These are phyloP conservation scores for Laodelphax striatellus DNA, from an alignment of 1,140 invertebrate genomes.

Conservation along the genomic window DNA sequence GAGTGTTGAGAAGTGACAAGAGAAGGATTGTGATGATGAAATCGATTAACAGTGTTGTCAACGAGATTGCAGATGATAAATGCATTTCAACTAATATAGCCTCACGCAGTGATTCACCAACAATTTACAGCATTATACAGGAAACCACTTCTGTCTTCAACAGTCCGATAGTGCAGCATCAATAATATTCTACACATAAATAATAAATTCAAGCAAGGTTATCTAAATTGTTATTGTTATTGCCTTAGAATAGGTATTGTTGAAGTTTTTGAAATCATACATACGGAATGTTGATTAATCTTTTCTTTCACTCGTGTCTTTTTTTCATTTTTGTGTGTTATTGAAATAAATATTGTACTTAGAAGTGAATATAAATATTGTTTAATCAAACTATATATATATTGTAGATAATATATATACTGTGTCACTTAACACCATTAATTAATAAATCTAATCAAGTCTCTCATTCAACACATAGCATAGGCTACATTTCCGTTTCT, in stretches of 20 bases:
- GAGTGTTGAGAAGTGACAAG: no score
- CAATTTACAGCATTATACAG: not conserved
- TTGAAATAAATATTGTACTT: constrained; percentile 10
- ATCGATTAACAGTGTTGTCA: not conserved
- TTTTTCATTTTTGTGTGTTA: constrained; percentile 10
- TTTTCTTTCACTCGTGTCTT: constrained; percentile 10
- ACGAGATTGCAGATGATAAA: constrained; percentile 3
- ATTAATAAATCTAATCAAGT: constrained; percentile 2
- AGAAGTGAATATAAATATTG: constrained; percentile 9
- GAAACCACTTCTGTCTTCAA: not conserved
- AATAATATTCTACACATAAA: not conserved
- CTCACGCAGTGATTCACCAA: not conserved
- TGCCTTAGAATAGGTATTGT: constrained; percentile 15
- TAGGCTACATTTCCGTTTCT: no score
- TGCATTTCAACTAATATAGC: not conserved
- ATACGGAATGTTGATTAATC: constrained; percentile 13
- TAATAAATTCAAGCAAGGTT: constrained; percentile 13
- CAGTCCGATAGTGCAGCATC: not conserved
- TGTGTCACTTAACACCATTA: constrained; percentile 14
- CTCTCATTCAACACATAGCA: no score
- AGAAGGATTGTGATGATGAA: not conserved
- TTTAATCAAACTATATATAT: constrained; percentile 13
- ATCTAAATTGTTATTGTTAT: constrained; percentile 14
- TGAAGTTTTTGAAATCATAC: constrained; percentile 15
- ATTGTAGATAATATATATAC: constrained; percentile 6